A percentile compares a stretch with the other conserved stretches of the same genome.
phyloP scores from a whole-genome alignment of 2,888 invertebrate genomes.

The Amiota minor region DNA sequence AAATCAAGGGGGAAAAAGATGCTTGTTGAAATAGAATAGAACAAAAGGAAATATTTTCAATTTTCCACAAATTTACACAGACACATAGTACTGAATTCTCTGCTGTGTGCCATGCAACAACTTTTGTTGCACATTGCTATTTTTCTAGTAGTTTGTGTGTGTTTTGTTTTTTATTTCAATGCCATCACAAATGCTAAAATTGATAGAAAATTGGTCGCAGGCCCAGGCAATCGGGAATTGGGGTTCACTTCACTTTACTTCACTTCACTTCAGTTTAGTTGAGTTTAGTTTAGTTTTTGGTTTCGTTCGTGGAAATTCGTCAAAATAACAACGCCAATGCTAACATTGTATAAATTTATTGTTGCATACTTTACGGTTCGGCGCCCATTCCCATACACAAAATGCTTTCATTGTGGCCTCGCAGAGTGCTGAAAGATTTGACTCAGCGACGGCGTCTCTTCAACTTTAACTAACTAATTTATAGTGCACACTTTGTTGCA shows the following conservation, averaged over 20 bases:
- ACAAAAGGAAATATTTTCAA: conserved; percentile 53
- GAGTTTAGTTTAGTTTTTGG: conserved; percentile 6
- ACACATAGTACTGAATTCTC: not conserved
- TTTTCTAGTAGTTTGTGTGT: too few relatives aligned
- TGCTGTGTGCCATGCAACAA: not conserved
- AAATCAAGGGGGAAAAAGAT: conserved; percentile 39
- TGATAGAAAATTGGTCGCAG: not conserved
- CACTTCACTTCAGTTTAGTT: not conserved
- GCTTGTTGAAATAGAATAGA: conserved; percentile 39
- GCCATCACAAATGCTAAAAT: not conserved
- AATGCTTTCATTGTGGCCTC: too few relatives aligned
- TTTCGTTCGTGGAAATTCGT: too few relatives aligned
- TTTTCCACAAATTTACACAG: conserved; percentile 18
- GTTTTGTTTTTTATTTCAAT: too few relatives aligned
- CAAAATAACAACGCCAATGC: conserved; percentile 37
- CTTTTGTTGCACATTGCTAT: too few relatives aligned
- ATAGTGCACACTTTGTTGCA: not conserved
- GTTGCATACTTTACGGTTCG: conserved; percentile 66
- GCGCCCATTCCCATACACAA: conserved; percentile 6
- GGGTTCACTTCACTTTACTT: too few relatives aligned
- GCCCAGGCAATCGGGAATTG: not conserved
- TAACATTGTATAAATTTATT: conserved; percentile 55
- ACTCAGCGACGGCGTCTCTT: not conserved
- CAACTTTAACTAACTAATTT: conserved; percentile 15
- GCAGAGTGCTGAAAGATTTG: too few relatives aligned